Evolutionary conservation across 92 coral and sea anemone genomes (phyloP), one percentile per base, ranked within the genome.

Genomic region (Phenganax stokvisi): DNA sequence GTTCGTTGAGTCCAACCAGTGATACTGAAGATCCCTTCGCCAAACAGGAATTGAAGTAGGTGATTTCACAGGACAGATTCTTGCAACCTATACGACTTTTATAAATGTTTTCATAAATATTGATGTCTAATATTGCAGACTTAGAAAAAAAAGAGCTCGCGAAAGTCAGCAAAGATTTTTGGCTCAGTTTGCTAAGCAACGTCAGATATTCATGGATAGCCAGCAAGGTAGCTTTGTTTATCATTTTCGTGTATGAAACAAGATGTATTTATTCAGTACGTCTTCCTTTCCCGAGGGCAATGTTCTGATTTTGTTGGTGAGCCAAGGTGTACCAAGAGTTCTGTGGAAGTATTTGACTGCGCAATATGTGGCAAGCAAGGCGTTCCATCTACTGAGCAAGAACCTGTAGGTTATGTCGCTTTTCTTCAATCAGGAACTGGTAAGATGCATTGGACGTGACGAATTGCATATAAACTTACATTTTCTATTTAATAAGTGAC

Each of bases 321-420:
- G 12, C 16, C 54, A 31, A 12, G 73, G 9, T 44, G 73, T 13
- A 6, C 67, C 28, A 51, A 30, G 68, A 79, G 72, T 25, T 68
- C 76, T n/a, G 65, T 81, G 56, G 90, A 86, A 20, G n/a, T 79
- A 66, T 96, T 87, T 75, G 97, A 92, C 60, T 96, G 99, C 76
- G 99, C 92, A 10, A 96, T 96, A 16, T 96, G 99, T 81, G 93
- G 97, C 0, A 92, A 96, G 81, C 81, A 93, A 47, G 87, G 94
- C 0, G 83, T 79, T 25, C 85, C 92, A 30, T 96, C 97, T 7
- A 92, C 93, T 15, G 99, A 92, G 65, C 90, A 79, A 10, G 86
- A 89, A 27, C 97, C 99, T 51, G 90, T 96, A 37, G 99, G 99
- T 0, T 84, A 88, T 15, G 99, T 96, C 15, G 89, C 87, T 12